phyloP scores from a whole-genome alignment of 2,113 vertebrate genomes.

The Sarotherodon lohbergeri region DNA sequence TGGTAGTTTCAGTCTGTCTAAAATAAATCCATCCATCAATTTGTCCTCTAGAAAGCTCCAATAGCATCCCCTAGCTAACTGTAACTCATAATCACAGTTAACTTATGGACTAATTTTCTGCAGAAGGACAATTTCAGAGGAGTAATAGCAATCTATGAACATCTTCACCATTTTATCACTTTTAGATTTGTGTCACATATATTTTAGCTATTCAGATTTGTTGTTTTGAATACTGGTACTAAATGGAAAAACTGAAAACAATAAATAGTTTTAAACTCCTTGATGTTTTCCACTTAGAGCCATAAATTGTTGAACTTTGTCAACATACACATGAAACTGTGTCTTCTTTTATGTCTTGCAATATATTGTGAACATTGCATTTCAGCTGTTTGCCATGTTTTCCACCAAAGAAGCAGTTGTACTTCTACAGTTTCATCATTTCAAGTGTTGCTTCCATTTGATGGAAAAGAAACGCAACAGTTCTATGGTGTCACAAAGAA shows the following conservation, averaged over 20 bases:
- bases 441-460: not conserved
- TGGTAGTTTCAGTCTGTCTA: not conserved
- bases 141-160: not conserved
- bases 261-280: not conserved
- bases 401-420: not conserved
- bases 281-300: not conserved
- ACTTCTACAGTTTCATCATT: not conserved
- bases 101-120: not conserved
- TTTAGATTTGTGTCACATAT: not conserved
- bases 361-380: not conserved
- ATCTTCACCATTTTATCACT: not conserved
- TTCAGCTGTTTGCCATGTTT: not conserved
- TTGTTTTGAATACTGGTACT: not conserved
- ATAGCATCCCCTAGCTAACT: not conserved
- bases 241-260: not conserved
- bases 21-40: not conserved
- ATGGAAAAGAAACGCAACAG: not conserved
- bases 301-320: not conserved
- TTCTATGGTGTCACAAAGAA: not conserved
- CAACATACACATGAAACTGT: not conserved
- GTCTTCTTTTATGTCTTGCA: not conserved
- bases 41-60: not conserved
- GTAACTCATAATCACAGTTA: not conserved
- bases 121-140: not conserved
- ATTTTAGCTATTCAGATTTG: not conserved